phyloP scores from a whole-genome alignment of 1,140 invertebrate species.

The Mercenaria mercenaria region DNA sequence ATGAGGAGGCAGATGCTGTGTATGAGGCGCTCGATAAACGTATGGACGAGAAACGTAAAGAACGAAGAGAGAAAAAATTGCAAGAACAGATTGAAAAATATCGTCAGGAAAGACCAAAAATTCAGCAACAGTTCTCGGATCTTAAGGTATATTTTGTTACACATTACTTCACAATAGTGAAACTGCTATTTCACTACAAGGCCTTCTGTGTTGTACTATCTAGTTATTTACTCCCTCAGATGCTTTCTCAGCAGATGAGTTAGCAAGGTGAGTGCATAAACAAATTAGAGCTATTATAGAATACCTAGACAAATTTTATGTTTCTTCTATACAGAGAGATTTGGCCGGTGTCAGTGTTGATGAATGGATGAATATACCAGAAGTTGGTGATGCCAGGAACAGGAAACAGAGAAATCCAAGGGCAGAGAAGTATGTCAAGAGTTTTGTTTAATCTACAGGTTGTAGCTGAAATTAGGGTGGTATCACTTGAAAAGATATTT shows the following conservation, averaged over 20 bases:
- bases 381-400: constrained; percentile 99
- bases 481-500: neutral
- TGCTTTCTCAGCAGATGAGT: too few species aligned
- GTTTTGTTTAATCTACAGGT: too few species aligned
- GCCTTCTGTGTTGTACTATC: too few species aligned
- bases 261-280: too few species aligned
- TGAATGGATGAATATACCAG: constrained; percentile 98
- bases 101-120: constrained; percentile 99
- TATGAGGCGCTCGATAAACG: constrained; percentile 99
- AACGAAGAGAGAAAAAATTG: constrained; percentile 88
- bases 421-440: constrained; percentile 94
- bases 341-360: constrained; percentile 93
- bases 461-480: neutral
- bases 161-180: too few species aligned
- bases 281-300: too few species aligned
- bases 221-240: too few species aligned
- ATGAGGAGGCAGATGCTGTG: constrained; percentile 99
- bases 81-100: constrained; percentile 96
- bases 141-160: constrained; percentile 92
- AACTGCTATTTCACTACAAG: too few species aligned
- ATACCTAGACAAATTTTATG: too few species aligned
- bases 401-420: constrained; percentile 98
- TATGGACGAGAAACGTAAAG: constrained; percentile 99
- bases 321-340: constrained; percentile 88
- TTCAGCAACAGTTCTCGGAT: constrained; percentile 99